Evolutionary conservation across 2,888 invertebrate genomes (phyloP), one percentile per base, ranked within the genome.

Genomic region (Agapostemon virescens): DNA sequence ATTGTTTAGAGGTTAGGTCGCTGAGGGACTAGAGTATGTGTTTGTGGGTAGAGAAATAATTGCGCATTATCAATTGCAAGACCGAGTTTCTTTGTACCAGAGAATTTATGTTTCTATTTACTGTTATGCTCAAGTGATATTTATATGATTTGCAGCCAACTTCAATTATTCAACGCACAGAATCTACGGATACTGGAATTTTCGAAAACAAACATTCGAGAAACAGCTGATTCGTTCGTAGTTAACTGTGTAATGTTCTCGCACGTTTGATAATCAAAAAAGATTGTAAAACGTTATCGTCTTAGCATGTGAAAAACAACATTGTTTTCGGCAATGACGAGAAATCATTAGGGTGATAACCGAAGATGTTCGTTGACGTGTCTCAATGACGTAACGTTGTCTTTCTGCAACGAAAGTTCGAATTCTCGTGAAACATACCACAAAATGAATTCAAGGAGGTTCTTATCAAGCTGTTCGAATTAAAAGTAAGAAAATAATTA

Each of bases 361-460:
- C 38, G 77, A 84, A 82, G 61, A 84, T 87, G 85, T 85, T 78
- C 77, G 84, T 87, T 90, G 90, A 90, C 90, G 90, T 90, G 90
- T 90, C 90, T 84, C 79, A 87, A 85, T 90, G 90, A 90, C 90
- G 90, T 89, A 90, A 89, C 70, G 63, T 76, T 38, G 66, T 76
- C 68, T 74, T 74, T 77, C 69, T 69, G 58, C 49, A 69, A 81
- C 69, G 69, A 75, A 81, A 79, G 69, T 23, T 67, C 73, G 61
- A 77, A 69, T 70, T 45, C 61, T 38, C 30, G 52, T 13, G 69
- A 73, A 69, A 55, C 52, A 52, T 76, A 67, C 40, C 38, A 20
- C 61, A 80, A 80, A 61, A 82, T 80, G 81, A 63, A 40, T 36
- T 68, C 58, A 66, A 75, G 40, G 58, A 79, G 23, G 7, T 69